Evolutionary conservation across 2,797 vertebrate genomes (phyloP).

Genomic region (Manis crassicaudata): DNA sequence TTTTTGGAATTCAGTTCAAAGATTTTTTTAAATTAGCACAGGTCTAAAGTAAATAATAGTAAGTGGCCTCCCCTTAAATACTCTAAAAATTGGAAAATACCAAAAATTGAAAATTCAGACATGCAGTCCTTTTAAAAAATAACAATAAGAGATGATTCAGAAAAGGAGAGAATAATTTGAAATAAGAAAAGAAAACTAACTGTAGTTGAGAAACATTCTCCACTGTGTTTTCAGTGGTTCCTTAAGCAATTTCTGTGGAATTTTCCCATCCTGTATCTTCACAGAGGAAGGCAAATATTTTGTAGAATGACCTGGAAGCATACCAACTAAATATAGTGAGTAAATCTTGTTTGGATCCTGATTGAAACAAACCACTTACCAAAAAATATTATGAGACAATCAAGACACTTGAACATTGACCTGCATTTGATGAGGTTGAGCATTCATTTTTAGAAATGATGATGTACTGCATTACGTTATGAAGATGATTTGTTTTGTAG

Average conservation of each 20-base stretch:
- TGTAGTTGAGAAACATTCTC: neutral
- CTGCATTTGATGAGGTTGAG: neutral
- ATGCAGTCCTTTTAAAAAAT: neutral
- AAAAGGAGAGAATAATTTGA: neutral
- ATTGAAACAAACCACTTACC: neutral
- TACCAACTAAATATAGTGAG: neutral
- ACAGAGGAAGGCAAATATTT: neutral
- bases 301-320: neutral
- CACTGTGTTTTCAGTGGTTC: neutral
- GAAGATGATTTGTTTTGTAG: neutral
- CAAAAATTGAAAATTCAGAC: neutral
- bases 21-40: neutral
- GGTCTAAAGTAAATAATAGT: neutral
- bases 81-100: neutral
- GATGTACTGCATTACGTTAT: neutral
- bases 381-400: neutral
- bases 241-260: neutral
- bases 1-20: neutral
- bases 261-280: neutral
- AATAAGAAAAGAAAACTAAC: neutral
- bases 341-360: neutral
- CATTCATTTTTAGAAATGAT: neutral
- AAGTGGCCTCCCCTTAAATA: neutral
- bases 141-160: neutral
- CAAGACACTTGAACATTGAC: neutral